Percentiles rank a stretch among this genome's conserved stretches.
phyloP scores from a whole-genome alignment of 1,140 invertebrate genomes.

The Drosophila tropicalis region DNA sequence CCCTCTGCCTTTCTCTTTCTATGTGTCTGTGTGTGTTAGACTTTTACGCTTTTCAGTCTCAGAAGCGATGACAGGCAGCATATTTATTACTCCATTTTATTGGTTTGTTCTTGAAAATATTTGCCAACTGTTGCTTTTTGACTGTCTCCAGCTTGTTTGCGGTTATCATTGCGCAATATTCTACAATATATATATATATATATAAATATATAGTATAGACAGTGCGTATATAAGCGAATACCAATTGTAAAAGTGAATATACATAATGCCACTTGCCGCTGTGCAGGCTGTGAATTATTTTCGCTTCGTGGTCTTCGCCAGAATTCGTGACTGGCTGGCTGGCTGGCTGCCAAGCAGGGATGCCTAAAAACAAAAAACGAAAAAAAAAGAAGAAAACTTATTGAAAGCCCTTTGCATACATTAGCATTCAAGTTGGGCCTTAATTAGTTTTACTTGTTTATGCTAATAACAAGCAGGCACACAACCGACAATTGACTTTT shows the following conservation, averaged over 20 bases:
- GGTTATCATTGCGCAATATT: slow-evolving; percentile 62
- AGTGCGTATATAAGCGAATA: slow-evolving; percentile 31
- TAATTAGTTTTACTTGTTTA: slow-evolving; percentile 80
- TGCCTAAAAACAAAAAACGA: neutral
- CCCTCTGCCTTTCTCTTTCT: slow-evolving; percentile 47
- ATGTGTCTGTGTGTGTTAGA: slow-evolving; percentile 29
- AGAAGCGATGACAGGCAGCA: slow-evolving; percentile 56
- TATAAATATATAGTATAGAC: neutral
- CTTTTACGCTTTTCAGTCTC: slow-evolving; percentile 66
- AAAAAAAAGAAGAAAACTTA: slow-evolving; percentile 37
- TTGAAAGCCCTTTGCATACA: slow-evolving; percentile 75
- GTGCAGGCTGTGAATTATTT: slow-evolving; percentile 55
- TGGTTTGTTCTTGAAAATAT: slow-evolving; percentile 49
- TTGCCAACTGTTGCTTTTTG: slow-evolving; percentile 36
- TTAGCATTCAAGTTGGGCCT: slow-evolving; percentile 70
- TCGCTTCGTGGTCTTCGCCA: slow-evolving; percentile 24
- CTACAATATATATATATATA: neutral
- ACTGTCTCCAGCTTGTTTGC: slow-evolving; percentile 23
- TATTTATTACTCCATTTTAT: slow-evolving; percentile 73
- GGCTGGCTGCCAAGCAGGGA: slow-evolving; percentile 5
- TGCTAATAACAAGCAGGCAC: slow-evolving; percentile 47
- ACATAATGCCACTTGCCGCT: slow-evolving; percentile 63
- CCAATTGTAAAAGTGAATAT: slow-evolving; percentile 78
- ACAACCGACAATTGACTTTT: slow-evolving; percentile 23
- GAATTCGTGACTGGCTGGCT: slow-evolving; percentile 6